phyloP scores from a whole-genome alignment of 2,888 invertebrate genomes.

The Ophion costatus region DNA sequence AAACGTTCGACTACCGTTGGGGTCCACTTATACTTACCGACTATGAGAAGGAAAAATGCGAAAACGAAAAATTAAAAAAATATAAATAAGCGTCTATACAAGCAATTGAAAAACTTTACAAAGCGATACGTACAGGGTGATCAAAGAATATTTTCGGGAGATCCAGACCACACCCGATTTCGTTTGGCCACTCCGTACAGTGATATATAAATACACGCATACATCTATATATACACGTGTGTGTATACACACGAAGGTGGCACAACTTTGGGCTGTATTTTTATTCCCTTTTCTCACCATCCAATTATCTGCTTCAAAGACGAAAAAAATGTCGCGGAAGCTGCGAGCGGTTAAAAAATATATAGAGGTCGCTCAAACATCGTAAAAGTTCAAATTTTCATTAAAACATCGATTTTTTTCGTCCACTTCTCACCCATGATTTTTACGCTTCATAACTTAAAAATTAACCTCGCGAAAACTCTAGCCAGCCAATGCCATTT shows the following conservation, averaged over 20 bases:
- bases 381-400: too few relatives aligned
- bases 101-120: constrained; percentile 72
- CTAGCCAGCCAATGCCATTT: too few relatives aligned
- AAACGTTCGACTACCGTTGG: constrained; percentile 78
- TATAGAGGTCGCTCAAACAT: too few relatives aligned
- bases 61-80: background rate
- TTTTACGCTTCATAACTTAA: too few relatives aligned
- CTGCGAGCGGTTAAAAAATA: too few relatives aligned
- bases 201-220: constrained; percentile 69
- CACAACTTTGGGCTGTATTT: too few relatives aligned
- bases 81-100: constrained; percentile 67
- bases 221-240: constrained; percentile 50
- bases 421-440: too few relatives aligned
- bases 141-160: constrained; percentile 65
- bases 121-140: constrained; percentile 72
- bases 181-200: constrained; percentile 72
- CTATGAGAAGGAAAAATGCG: constrained; percentile 19
- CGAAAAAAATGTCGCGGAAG: too few relatives aligned
- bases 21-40: constrained; percentile 79
- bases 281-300: too few relatives aligned
- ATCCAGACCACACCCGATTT: constrained; percentile 63
- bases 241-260: constrained; percentile 5
- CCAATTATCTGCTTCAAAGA: too few relatives aligned
- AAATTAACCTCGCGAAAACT: too few relatives aligned
- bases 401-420: too few relatives aligned